A percentile compares a stretch with the other conserved stretches of the same genome.
phyloP scores from a whole-genome alignment of 92 coral and sea anemone species.

The Zoanthus solanderi region DNA sequence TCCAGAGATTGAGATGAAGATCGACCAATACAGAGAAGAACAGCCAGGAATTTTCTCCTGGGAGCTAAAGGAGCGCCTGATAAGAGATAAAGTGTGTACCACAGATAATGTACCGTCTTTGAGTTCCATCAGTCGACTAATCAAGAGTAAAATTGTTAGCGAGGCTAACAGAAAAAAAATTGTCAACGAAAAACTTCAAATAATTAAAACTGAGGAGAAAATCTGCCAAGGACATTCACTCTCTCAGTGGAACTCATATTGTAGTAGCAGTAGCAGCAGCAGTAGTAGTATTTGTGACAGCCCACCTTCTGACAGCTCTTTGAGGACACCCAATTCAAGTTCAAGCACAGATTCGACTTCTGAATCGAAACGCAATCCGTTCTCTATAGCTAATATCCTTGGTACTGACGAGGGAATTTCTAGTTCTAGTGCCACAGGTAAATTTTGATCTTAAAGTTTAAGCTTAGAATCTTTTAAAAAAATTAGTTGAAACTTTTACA shows the following conservation, averaged over 20 bases:
- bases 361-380: neutral
- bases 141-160: constrained; percentile 65
- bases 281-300: neutral
- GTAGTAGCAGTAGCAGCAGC: neutral
- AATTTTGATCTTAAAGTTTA: neutral
- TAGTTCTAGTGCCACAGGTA: neutral
- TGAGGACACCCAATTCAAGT: neutral
- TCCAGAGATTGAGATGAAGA: constrained; percentile 76
- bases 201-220: neutral
- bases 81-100: constrained; percentile 78
- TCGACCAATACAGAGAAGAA: constrained; percentile 73
- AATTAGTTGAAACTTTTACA: neutral
- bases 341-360: neutral
- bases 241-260: neutral
- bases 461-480: neutral
- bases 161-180: constrained; percentile 15
- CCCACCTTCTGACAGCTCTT: constrained; percentile 9
- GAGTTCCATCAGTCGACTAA: constrained; percentile 88
- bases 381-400: neutral
- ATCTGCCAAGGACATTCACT: neutral
- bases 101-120: constrained; percentile 75
- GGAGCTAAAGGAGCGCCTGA: constrained; percentile 86
- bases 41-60: constrained; percentile 92
- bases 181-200: neutral
- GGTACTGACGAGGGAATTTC: neutral